These are phyloP conservation scores for Acipenser transmontanus DNA, from an alignment of 2,797 vertebrate genomes.

Conservation along the genomic window DNA sequence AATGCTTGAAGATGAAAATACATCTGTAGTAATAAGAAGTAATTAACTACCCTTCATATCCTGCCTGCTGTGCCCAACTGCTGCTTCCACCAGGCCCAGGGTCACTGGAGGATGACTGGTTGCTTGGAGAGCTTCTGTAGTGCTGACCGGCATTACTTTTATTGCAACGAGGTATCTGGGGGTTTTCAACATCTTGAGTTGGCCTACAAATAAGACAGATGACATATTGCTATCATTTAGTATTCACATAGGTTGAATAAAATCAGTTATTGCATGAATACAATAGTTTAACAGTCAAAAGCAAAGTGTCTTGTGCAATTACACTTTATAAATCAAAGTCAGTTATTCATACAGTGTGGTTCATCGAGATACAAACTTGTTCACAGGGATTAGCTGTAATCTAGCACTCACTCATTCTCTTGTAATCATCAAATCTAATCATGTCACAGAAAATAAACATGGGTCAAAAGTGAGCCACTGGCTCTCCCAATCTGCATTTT, in stretches of 20 bases:
- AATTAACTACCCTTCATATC: constrained; percentile 75
- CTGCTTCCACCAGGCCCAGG: constrained; percentile 81
- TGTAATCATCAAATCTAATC: background rate
- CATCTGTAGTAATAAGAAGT: background rate
- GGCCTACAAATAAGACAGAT: constrained; percentile 29
- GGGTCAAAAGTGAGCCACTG: background rate
- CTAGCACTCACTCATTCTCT: background rate
- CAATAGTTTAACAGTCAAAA: too few relatives aligned
- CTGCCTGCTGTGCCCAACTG: constrained; percentile 85
- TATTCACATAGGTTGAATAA: too few relatives aligned
- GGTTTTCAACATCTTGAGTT: constrained; percentile 48
- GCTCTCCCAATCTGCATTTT: constrained; percentile 11
- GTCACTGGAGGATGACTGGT: constrained; percentile 94
- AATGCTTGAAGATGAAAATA: background rate
- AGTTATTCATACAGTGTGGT: too few relatives aligned
- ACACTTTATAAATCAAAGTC: too few relatives aligned
- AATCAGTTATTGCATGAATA: too few relatives aligned
- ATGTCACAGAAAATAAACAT: background rate
- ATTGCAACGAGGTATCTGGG: constrained; percentile 44
- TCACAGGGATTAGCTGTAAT: too few relatives aligned
- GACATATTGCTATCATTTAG: background rate
- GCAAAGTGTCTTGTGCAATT: too few relatives aligned
- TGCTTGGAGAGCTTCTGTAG: constrained; percentile 92
- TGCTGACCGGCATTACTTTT: constrained; percentile 57
- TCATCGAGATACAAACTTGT: too few relatives aligned